Evolutionary conservation across 2,888 invertebrate species (phyloP).

Genomic region (Himalopsyche japonica): DNA sequence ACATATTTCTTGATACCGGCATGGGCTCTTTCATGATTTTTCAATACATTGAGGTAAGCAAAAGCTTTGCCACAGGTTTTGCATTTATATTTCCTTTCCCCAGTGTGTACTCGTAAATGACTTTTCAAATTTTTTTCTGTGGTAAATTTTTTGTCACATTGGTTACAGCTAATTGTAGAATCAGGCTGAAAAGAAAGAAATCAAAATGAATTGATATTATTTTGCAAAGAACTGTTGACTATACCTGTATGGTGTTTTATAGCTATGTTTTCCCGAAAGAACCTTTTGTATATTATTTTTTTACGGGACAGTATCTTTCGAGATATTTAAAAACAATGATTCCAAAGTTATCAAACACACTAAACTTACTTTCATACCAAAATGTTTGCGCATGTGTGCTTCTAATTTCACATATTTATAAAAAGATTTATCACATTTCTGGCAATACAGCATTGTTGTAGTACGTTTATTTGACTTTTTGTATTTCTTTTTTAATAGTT

Average conservation of each 20-base stretch:
- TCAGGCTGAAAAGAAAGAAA: constrained; percentile 23
- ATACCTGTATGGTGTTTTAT: no score
- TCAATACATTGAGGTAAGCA: constrained; percentile 57
- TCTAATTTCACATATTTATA: constrained; percentile 39
- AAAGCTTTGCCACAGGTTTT: constrained; percentile 56
- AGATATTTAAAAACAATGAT: background rate
- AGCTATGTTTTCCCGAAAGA: no score
- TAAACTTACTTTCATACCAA: constrained; percentile 36
- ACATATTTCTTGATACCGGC: constrained; percentile 54
- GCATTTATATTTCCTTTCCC: constrained; percentile 54
- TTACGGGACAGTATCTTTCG: no score
- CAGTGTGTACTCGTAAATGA: constrained; percentile 57
- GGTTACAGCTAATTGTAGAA: constrained; percentile 28
- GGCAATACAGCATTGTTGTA: constrained; percentile 33
- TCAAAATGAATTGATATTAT: background rate
- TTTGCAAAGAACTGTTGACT: no score
- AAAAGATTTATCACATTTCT: constrained; percentile 39
- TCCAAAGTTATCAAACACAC: background rate
- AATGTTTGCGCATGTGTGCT: constrained; percentile 39
- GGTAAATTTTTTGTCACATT: constrained; percentile 43
- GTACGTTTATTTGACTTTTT: constrained; percentile 27
- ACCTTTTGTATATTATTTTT: no score
- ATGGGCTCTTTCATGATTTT: constrained; percentile 57
- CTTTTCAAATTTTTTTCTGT: constrained; percentile 56
- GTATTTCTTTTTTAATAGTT: constrained; percentile 21